Base-by-base conservation (phyloP, 2,113 vertebrate species). In the Istiophorus platypterus region DNA sequence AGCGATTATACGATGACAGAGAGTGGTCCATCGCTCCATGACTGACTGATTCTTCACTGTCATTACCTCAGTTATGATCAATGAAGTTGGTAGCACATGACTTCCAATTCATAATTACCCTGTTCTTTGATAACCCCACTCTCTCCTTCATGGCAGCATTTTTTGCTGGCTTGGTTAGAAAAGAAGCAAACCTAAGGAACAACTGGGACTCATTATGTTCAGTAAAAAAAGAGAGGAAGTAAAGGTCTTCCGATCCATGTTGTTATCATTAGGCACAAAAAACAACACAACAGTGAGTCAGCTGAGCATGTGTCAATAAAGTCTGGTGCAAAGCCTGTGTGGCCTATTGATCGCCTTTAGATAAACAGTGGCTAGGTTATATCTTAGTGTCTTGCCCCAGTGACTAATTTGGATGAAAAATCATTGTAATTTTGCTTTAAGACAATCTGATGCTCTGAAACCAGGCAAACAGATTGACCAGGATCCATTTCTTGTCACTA, bases 301-400 rank as follows among this genome's bases (percentile, higher is more conserved):
- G 79, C 69, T 67, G 59, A 80, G 69, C 26, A 26, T 66, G 24
- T 58, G 82, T 90, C 77, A 80, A 90, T 84, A 88, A n/a, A 34
- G 68, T 80, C 59, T 65, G 81, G 14, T 18, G 42, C 26, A 78
- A 69, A 76, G 65, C 39, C 62, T 75, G 56, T 18, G 49, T 69
- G 34, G 49, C 54, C 34, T 75, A 81, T 81, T 80, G 80, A 89
- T 86, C n/a, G 17, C 2, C 20, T 59, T 58, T n/a, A 66, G 49
- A 90, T 31, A 75, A 82, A 69, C 54, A 78, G 27, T 22, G 39
- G 57, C 73, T 39, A 27, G 29, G 24, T 20, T 54, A 22, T 54
- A 41, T 62, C 39, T 66, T 62, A 15, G 52, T 41, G 22, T 76
- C n/a, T 37, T 26, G 15, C 22, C 15, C 7, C 24, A 20, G 20